Base-by-base conservation (phyloP, 2,888 invertebrate genomes). In the Rosalia funebris region DNA sequence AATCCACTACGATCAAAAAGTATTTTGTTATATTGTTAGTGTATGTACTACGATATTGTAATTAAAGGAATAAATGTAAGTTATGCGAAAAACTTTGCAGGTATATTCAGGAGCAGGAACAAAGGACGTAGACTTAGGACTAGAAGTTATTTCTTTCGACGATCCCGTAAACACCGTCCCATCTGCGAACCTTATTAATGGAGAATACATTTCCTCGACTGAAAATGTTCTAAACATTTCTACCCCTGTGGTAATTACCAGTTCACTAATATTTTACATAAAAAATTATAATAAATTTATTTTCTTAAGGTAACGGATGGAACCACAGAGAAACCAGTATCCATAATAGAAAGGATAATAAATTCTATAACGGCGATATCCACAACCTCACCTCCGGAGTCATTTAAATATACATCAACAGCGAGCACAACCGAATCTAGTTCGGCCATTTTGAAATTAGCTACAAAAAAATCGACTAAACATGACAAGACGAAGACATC, bases 281-380 rank as follows among this genome's bases (percentile, higher is more conserved):
- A 32, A 55, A 42, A 45, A 37, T n/a, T 25, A 47, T 60, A 54
- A 60, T 11, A 9, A 32, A 32, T 53, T 60, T 65, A 53, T 64
- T 59, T 68, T 58, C 58, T 60, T 20, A 75, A 76, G 75, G 74
- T 75, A 47, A 73, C 66, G 53, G 72, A 70, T 32, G 67, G 70
- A 63, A 74, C 77, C 42, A 77, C 77, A 10, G 76, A 77, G 68
- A 79, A 78, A 71, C 71, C 77, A 34, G 71, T 77, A 12, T 81
- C 81, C 12, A 79, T 82, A 59, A 79, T 82, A 37, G 82, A 82
- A 69, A 73, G 79, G 72, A 81, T 82, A 36, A 81, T 82, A 62
- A 81, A 80, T 67, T 80, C 80, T 56, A 80, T 82, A 60, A 78
- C 81, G 11, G 75, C 80, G 52, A 80, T 78, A 62, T 76, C 79